Percentiles rank a stretch among this genome's conserved stretches.
phyloP scores from a whole-genome alignment of 2,888 invertebrate species.

The Linnaemya vulpina region DNA sequence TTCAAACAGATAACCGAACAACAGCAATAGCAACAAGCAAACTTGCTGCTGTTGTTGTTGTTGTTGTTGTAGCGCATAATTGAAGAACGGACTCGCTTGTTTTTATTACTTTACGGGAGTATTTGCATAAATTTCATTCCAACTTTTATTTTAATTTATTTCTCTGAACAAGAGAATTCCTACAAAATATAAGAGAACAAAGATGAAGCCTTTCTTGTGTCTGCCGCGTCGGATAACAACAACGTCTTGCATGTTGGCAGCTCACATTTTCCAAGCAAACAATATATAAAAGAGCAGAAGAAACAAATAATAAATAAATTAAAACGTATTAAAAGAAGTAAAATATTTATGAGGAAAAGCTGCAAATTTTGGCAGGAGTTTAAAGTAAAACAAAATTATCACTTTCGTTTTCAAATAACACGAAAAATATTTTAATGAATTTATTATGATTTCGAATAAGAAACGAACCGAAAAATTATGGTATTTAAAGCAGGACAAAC shows the following conservation, averaged over 20 bases:
- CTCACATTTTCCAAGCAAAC: constrained; percentile 22
- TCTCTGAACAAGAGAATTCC: constrained; percentile 1
- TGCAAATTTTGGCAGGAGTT: constrained; percentile 61
- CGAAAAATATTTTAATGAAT: background rate
- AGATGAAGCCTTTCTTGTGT: background rate
- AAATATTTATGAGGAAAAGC: constrained; percentile 61
- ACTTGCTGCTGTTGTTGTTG: constrained; percentile 8
- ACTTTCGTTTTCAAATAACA: background rate
- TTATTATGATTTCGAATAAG: background rate
- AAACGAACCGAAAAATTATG: background rate
- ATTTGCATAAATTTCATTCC: constrained; percentile 63
- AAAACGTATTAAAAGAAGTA: constrained; percentile 33
- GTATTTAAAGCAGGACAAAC: background rate
- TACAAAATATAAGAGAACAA: constrained; percentile 9
- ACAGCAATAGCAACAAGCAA: background rate
- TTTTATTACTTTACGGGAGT: constrained; percentile 31
- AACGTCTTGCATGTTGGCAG: constrained; percentile 51
- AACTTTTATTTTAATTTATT: constrained; percentile 33
- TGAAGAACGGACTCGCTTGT: constrained; percentile 38
- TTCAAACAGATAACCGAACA: constrained; percentile 36
- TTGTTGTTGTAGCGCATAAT: constrained; percentile 23
- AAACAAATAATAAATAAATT: constrained; percentile 11
- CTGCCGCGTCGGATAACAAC: background rate
- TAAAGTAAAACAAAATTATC: background rate
- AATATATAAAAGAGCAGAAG: background rate